A percentile compares a stretch with the other conserved stretches of the same genome.
These are phyloP conservation scores for Phyllotreta cruciferae DNA, from an alignment of 2,888 invertebrate genomes.

Conservation along the genomic window DNA sequence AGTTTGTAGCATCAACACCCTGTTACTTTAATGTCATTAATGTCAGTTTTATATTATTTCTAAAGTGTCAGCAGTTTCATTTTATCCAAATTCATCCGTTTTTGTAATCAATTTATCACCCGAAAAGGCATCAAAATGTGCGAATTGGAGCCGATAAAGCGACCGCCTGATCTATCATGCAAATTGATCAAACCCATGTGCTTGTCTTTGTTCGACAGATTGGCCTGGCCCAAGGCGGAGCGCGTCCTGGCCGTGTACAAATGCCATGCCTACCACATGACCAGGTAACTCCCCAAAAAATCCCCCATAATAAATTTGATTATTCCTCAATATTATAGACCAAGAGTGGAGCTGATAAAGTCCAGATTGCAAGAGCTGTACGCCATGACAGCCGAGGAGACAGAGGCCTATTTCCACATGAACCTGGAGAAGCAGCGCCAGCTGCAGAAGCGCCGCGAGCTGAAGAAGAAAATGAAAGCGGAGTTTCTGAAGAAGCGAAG, in stretches of 20 bases:
- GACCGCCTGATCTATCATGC: too few relatives aligned
- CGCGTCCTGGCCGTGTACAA: constrained; percentile 64
- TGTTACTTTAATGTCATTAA: too few relatives aligned
- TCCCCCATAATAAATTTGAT: background rate
- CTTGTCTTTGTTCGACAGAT: constrained; percentile 60
- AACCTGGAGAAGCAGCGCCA: constrained; percentile 37
- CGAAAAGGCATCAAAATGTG: too few relatives aligned
- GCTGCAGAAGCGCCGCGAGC: constrained; percentile 40
- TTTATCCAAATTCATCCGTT: too few relatives aligned
- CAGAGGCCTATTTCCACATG: constrained; percentile 64
- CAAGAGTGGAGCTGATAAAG: constrained; percentile 64
- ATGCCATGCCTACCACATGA: constrained; percentile 62
- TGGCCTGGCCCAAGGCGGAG: constrained; percentile 64
- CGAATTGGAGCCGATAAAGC: too few relatives aligned
- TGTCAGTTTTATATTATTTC: too few relatives aligned
- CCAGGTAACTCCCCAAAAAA: constrained; percentile 39
- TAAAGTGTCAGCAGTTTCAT: too few relatives aligned
- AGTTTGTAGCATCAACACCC: too few relatives aligned
- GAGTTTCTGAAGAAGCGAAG: constrained; percentile 31
- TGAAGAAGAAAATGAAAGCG: constrained; percentile 38
- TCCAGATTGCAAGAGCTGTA: constrained; percentile 63
- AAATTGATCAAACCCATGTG: constrained; percentile 30
- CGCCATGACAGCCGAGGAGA: constrained; percentile 61
- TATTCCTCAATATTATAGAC: constrained; percentile 44
- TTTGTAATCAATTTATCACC: too few relatives aligned